Conservation (phyloP, 2,888 invertebrate genomes). For the Diloba caeruleocephala region DNA sequence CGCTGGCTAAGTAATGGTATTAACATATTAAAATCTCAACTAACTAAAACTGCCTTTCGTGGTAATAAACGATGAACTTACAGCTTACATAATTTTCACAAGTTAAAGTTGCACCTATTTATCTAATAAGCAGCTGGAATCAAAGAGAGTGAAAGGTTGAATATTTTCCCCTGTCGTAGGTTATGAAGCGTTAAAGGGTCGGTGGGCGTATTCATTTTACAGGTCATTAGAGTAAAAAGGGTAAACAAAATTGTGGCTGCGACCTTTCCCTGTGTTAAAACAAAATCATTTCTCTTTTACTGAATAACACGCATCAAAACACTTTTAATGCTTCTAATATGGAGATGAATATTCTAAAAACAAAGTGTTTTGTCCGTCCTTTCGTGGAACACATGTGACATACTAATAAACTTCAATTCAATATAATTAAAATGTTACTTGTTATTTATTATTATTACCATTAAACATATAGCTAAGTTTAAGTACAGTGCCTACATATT, state of each 20-base stretch:
- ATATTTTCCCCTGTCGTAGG: slow-evolving; percentile 68
- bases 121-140: slow-evolving; percentile 44
- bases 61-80: slow-evolving; percentile 4
- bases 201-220: slow-evolving; percentile 75
- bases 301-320: slow-evolving; percentile 43
- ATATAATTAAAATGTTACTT: too few species aligned
- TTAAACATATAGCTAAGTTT: too few species aligned
- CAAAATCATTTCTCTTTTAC: slow-evolving; percentile 54
- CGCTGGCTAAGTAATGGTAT: too few species aligned
- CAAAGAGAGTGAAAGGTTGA: slow-evolving; percentile 57
- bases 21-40: too few species aligned
- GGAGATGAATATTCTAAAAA: slow-evolving; percentile 24
- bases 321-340: slow-evolving; percentile 26
- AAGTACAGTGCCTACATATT: too few species aligned
- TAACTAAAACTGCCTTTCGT: slow-evolving; percentile 2
- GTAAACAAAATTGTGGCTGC: slow-evolving; percentile 71
- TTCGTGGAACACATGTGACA: too few species aligned
- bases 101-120: slow-evolving; percentile 41
- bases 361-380: background rate
- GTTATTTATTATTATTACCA: too few species aligned
- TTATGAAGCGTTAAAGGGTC: slow-evolving; percentile 72
- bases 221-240: slow-evolving; percentile 82
- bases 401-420: too few species aligned
- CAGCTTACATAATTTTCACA: slow-evolving; percentile 3
- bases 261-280: slow-evolving; percentile 58